A percentile compares a stretch with the other conserved stretches of the same genome.
phyloP scores from a whole-genome alignment of 2,797 vertebrate species.

The Amblyopsis hoosieri region DNA sequence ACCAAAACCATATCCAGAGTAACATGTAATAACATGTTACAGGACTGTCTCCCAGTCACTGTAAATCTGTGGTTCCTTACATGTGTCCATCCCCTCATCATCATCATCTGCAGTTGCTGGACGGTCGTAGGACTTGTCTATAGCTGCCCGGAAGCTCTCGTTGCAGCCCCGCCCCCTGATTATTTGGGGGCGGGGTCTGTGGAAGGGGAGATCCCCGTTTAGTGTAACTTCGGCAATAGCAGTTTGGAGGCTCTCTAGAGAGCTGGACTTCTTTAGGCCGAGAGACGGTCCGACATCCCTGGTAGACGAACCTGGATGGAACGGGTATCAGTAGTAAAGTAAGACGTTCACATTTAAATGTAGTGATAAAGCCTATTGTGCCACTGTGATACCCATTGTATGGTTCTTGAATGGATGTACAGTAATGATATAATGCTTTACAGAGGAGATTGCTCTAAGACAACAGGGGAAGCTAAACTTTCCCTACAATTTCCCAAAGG shows the following conservation, averaged over 20 bases:
- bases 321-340: slow-evolving; percentile 26
- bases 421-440: no score
- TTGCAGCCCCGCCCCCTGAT: slow-evolving; percentile 96
- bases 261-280: slow-evolving; percentile 97
- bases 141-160: slow-evolving; percentile 97
- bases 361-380: neutral
- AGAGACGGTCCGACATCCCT: slow-evolving; percentile 93
- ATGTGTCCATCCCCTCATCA: slow-evolving; percentile 94
- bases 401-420: no score
- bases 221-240: slow-evolving; percentile 94
- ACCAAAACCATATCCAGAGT: no score
- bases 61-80: slow-evolving; percentile 76
- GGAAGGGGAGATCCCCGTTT: slow-evolving; percentile 93
- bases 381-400: no score
- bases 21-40: no score
- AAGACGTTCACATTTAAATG: neutral
- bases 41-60: no score
- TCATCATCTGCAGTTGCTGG: slow-evolving; percentile 83
- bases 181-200: slow-evolving; percentile 91
- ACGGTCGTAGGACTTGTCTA: slow-evolving; percentile 95
- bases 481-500: no score
- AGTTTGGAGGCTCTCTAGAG: slow-evolving; percentile 96
- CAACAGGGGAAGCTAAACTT: no score
- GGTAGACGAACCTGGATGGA: slow-evolving; percentile 88
- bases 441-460: no score